Evolutionary conservation across 1,140 invertebrate genomes (phyloP).

Genomic region (Pseudomyrmex gracilis): DNA sequence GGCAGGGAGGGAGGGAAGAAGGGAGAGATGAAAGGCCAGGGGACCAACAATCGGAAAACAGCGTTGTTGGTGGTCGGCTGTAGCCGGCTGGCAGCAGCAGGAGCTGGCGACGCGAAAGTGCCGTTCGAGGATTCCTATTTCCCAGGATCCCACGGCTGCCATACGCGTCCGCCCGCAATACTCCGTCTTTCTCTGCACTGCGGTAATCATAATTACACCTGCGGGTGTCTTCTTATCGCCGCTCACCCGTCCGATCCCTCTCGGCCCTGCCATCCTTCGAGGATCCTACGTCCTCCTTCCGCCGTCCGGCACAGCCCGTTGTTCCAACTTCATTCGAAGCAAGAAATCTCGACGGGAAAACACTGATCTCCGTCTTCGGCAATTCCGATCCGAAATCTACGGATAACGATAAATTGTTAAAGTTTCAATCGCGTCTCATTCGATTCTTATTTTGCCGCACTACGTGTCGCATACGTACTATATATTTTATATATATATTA

Average conservation of each 20-base stretch:
- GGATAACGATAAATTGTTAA: neutral
- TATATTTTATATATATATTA: neutral
- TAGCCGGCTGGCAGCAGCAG: constrained; percentile 64
- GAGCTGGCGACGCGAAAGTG: constrained; percentile 79
- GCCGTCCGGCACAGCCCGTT: constrained; percentile 21
- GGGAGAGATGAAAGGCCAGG: constrained; percentile 67
- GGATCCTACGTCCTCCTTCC: constrained; percentile 57
- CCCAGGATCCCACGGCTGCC: constrained; percentile 82
- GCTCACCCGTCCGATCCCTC: constrained; percentile 65
- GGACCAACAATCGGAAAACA: constrained; percentile 79
- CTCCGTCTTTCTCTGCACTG: constrained; percentile 81
- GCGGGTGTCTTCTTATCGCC: constrained; percentile 82
- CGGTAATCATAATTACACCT: constrained; percentile 84
- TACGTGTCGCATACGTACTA: neutral
- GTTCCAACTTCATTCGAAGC: constrained; percentile 46
- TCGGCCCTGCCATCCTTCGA: constrained; percentile 67
- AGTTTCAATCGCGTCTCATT: constrained; percentile 13
- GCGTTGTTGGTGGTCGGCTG: constrained; percentile 71
- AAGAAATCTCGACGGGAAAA: constrained; percentile 36
- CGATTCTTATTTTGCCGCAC: neutral
- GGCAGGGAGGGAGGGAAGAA: neutral
- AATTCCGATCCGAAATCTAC: neutral
- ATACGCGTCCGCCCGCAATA: constrained; percentile 81
- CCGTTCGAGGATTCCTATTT: constrained; percentile 83
- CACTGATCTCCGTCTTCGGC: constrained; percentile 3